These are phyloP conservation scores for Pholis gunnellus DNA, from an alignment of 2,113 vertebrate species.

Conservation along the genomic window DNA sequence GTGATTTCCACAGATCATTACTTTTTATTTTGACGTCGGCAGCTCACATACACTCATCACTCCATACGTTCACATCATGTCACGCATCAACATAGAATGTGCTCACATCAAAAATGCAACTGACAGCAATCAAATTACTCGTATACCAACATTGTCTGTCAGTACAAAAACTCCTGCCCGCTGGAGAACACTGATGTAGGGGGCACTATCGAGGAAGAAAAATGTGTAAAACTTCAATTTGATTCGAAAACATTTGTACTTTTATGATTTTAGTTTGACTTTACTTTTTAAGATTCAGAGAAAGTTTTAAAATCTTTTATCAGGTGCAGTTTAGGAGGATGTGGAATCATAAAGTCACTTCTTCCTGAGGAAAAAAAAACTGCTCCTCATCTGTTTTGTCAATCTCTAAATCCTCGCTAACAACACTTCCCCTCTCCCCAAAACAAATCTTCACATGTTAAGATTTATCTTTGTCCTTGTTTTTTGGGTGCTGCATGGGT, in stretches of 20 bases:
- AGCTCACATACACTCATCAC: no score
- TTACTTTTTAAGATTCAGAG: background rate
- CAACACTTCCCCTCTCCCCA: background rate
- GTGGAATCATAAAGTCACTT: background rate
- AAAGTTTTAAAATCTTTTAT: background rate
- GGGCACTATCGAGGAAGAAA: no score
- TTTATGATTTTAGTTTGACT: background rate
- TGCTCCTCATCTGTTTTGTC: conserved; percentile 16
- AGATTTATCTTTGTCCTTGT: conserved; percentile 13
- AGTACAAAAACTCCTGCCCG: no score
- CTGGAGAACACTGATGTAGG: no score
- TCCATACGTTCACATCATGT: no score
- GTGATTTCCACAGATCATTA: no score
- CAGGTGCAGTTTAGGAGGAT: background rate
- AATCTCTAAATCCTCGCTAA: conserved; percentile 10
- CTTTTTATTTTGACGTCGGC: no score
- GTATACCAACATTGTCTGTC: no score
- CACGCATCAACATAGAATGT: no score
- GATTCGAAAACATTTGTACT: background rate
- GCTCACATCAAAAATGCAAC: no score
- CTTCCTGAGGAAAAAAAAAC: conserved; percentile 9
- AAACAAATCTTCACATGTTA: background rate
- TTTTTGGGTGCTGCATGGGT: background rate
- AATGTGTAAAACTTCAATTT: no score
- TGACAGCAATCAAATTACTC: no score